These are phyloP conservation scores for Chrysogorgia sp. DNA, from an alignment of 92 coral and sea anemone species.

Conservation along the genomic window DNA sequence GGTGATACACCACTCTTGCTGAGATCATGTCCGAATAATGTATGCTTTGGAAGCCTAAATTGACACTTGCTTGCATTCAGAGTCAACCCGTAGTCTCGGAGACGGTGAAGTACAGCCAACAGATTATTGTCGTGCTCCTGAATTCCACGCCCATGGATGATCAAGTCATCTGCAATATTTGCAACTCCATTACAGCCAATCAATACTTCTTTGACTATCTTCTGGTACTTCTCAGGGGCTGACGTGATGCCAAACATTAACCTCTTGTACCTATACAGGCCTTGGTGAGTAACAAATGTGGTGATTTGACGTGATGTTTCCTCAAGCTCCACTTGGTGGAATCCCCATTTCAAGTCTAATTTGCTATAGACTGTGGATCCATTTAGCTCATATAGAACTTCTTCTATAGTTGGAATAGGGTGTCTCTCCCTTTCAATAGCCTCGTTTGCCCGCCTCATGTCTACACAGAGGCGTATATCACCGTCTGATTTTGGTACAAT, in stretches of 20 bases:
- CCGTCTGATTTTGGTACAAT: conserved; percentile 39
- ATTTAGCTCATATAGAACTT: neutral
- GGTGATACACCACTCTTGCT: conserved; percentile 52
- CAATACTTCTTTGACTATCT: conserved; percentile 6
- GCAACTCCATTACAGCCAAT: conserved; percentile 18
- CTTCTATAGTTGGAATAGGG: conserved; percentile 3
- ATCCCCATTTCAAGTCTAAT: conserved; percentile 34
- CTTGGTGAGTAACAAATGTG: conserved; percentile 14
- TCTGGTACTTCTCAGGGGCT: conserved; percentile 30
- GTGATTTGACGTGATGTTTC: conserved; percentile 4
- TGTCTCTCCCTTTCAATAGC: conserved; percentile 5
- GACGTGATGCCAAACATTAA: conserved; percentile 32
- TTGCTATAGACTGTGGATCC: conserved; percentile 5
- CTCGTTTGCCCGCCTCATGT: conserved; percentile 10
- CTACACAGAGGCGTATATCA: neutral
- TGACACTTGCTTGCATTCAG: conserved; percentile 59
- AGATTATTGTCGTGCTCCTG: no score
- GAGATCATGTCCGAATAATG: conserved; percentile 62
- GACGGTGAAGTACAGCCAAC: no score
- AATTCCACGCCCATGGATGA: conserved; percentile 19
- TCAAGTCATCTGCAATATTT: conserved; percentile 29
- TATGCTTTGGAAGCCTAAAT: conserved; percentile 55
- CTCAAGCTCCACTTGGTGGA: conserved; percentile 17
- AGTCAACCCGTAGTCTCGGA: conserved; percentile 46
- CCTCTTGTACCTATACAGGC: conserved; percentile 25